These are phyloP conservation scores for Bovichtus variegatus DNA, from an alignment of 2,797 vertebrate genomes.

Conservation along the genomic window DNA sequence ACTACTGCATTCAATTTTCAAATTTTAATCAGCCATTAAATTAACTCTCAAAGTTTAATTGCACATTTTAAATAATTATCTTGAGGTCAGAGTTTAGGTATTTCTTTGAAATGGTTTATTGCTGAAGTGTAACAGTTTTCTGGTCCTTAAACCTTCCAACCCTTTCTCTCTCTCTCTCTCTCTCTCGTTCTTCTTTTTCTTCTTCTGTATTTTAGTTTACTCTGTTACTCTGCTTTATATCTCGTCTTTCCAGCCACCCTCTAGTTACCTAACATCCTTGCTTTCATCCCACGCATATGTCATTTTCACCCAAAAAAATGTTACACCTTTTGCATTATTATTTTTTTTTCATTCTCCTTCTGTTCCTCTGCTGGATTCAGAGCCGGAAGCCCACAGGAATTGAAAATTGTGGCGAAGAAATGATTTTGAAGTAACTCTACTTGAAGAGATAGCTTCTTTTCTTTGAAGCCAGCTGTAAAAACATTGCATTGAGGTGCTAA, in stretches of 20 bases:
- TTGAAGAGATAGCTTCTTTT: conserved; percentile 13
- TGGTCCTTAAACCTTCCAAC: conserved; percentile 49
- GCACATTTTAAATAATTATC: conserved; percentile 63
- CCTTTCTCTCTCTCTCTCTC: neutral
- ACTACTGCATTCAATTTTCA: conserved; percentile 46
- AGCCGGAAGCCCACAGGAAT: conserved; percentile 46
- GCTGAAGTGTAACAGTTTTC: conserved; percentile 10
- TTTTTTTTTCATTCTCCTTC: conserved; percentile 24
- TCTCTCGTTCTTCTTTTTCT: neutral
- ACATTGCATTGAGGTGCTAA: conserved; percentile 49
- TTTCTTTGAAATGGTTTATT: conserved; percentile 39
- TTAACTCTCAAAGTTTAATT: conserved; percentile 66
- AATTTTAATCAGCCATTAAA: conserved; percentile 72
- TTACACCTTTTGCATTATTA: conserved; percentile 36
- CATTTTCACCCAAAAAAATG: conserved; percentile 29
- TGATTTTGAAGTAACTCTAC: conserved; percentile 55
- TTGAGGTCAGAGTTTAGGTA: conserved; percentile 43
- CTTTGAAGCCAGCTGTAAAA: conserved; percentile 56
- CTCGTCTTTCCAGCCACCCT: conserved; percentile 37
- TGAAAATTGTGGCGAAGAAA: conserved; percentile 47
- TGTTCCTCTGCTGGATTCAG: conserved; percentile 23
- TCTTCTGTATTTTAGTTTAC: conserved; percentile 13
- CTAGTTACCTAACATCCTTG: conserved; percentile 40
- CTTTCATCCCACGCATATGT: conserved; percentile 50
- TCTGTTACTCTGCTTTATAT: conserved; percentile 21